phyloP scores from a whole-genome alignment of 2,113 vertebrate species.

The Ardeotis arabs region DNA sequence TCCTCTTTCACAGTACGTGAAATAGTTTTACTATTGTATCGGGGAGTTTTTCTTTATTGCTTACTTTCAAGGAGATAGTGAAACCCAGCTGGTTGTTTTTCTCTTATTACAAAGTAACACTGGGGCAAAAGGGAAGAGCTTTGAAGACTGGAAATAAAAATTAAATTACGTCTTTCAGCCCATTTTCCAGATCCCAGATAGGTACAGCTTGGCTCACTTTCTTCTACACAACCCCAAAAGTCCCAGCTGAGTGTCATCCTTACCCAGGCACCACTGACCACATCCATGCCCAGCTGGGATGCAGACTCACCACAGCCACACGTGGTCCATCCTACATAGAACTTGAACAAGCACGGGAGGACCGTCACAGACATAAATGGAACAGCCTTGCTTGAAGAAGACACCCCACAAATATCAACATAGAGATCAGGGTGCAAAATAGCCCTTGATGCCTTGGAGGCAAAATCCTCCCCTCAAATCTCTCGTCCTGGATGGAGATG shows the following conservation, averaged over 20 bases:
- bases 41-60: neutral
- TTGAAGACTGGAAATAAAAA: neutral
- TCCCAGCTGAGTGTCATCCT: neutral
- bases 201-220: neutral
- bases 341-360: neutral
- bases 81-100: neutral
- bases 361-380: neutral
- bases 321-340: accelerated
- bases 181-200: neutral
- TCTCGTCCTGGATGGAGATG: neutral
- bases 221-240: neutral
- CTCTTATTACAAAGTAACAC: neutral
- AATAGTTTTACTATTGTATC: neutral
- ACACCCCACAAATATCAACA: neutral
- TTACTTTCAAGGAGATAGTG: neutral
- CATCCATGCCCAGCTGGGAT: accelerated
- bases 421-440: neutral
- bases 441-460: neutral
- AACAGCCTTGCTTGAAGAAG: neutral
- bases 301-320: neutral
- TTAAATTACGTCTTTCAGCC: neutral
- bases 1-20: neutral
- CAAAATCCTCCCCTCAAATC: neutral
- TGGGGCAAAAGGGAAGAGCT: neutral
- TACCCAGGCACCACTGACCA: too few species aligned